Base-by-base conservation (phyloP, 2,113 vertebrate genomes). In the Lepus americanus region DNA sequence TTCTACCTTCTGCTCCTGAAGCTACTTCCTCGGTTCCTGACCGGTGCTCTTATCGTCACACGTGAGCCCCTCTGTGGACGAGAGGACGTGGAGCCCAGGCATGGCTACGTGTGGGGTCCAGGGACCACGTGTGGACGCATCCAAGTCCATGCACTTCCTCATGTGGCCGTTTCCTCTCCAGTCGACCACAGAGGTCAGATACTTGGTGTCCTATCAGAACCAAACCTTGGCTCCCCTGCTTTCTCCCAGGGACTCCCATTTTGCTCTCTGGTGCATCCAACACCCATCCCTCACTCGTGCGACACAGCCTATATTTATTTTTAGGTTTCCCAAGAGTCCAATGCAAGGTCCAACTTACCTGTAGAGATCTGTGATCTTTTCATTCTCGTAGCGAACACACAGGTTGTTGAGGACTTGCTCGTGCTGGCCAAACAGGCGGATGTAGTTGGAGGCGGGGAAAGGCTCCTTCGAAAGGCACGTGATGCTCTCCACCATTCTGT, bases 341-440 rank as follows among this genome's bases (percentile, higher is more conserved):
- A 76, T 4, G 63, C 27, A 36, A 23, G 6, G n/a, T 17, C 49
- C 4, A 3, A 33, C 97, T 93, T 97, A 99, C 99, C 99, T 99
- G 98, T 99, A 99, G 61, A 99, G 98, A 97, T 99, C 99, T 0
- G 94, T 94, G 89, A 99, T 96, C 91, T 98, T 98, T 9, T 98
- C 98, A 6, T 98, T 97, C 0, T 98, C 87, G 82, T 98, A 99
- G 72, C 98, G 98, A 55, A 93, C 96, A 59, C 66, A 98, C 79
- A 99, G 98, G 59, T 98, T 99, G 25, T 99, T 99, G 63, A 99
- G 99, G 91, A 99, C 98, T 78, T 98, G 98, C 97, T 99, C 99
- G 0, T 99, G 99, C 90, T 99, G 99, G 13, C 99, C 99, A 0
- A 98, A 99, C 93, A 99, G 95, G 94, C 98, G 97, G 83, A 99